Base-by-base conservation (phyloP, 2,113 vertebrate genomes). In the Nibea albiflora region DNA sequence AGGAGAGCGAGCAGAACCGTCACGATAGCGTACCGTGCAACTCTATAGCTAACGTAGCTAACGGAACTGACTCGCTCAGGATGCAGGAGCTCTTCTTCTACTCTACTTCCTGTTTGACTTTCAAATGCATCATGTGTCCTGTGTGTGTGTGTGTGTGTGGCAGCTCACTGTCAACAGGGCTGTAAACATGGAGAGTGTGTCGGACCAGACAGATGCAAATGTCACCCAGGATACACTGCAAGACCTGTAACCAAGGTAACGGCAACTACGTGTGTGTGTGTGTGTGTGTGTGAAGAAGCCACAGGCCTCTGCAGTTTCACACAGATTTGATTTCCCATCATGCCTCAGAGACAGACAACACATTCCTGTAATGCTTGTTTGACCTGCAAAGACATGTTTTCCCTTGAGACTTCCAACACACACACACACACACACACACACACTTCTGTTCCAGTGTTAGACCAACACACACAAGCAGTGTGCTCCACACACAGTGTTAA, bases 121-220 rank as follows among this genome's bases (percentile, higher is more conserved):
- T 31, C 2, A 31, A 31, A 31, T 31, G 28, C 28, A 31, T 31
- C 28, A 3, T 28, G 3, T 53, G 24, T n/a, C n/a, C n/a, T 80
- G 67, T 90, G 74, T 83, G 82, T 69, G 69, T 62, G 58, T 0
- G 28, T 31, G 28, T 31, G 28, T 5, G 28, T 31, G 4, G 28
- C 4, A 31, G 28, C 28, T 31, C 28, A 31, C 28, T 31, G 97
- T 89, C 94, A 95, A 81, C 95, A 95, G 65, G 95, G 94, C 2
- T 98, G 97, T 94, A 97, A 97, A 89, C 95, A 97, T 0, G 97
- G 97, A 2, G 95, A 97, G 81, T 98, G 98, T 76, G 92, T 92
- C 9, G 96, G 92, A 80, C 95, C 95, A 22, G 97, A 97, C 88
- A 96, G 94, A 84, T 98, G 97, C 86, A 96, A 94, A 85, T 99